Percentiles rank a stretch among this genome's conserved stretches.
These are phyloP conservation scores for Himalopsyche japonica DNA, from an alignment of 2,888 invertebrate species.

Conservation along the genomic window DNA sequence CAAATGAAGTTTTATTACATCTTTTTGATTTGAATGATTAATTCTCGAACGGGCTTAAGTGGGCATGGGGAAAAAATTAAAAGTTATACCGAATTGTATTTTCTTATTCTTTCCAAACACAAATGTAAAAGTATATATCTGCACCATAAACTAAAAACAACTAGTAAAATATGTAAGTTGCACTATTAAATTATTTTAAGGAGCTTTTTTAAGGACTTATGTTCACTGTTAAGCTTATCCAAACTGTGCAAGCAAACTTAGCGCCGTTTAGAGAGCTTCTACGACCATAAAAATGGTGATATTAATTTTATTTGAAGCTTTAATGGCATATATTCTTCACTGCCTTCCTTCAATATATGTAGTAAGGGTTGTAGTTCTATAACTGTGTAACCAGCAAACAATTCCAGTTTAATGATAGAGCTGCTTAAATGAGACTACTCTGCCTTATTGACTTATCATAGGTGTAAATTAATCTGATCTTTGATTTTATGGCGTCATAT, in stretches of 20 bases:
- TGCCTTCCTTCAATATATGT: background rate
- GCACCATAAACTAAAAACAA: background rate
- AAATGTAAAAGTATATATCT: background rate
- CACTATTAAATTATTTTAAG: background rate
- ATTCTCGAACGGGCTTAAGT: too few species aligned
- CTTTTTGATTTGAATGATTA: too few species aligned
- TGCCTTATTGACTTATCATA: too few species aligned
- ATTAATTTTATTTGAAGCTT: slow-evolving; percentile 40
- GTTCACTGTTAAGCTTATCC: slow-evolving; percentile 13
- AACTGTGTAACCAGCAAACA: too few species aligned
- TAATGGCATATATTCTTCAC: slow-evolving; percentile 31
- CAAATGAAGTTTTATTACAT: too few species aligned
- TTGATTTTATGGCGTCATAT: too few species aligned
- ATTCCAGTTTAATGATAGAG: too few species aligned
- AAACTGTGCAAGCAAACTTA: slow-evolving; percentile 13
- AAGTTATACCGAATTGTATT: too few species aligned
- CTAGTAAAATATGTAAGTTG: background rate
- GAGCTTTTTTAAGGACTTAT: background rate
- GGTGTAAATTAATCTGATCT: too few species aligned
- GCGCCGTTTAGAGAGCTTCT: slow-evolving; percentile 18
- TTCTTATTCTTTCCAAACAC: too few species aligned
- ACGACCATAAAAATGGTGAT: slow-evolving; percentile 34
- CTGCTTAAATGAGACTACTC: too few species aligned
- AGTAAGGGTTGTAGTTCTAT: background rate
- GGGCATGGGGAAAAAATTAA: too few species aligned